Evolutionary conservation across 2,113 vertebrate genomes (phyloP).

Genomic region (Haliaeetus leucogaster): DNA sequence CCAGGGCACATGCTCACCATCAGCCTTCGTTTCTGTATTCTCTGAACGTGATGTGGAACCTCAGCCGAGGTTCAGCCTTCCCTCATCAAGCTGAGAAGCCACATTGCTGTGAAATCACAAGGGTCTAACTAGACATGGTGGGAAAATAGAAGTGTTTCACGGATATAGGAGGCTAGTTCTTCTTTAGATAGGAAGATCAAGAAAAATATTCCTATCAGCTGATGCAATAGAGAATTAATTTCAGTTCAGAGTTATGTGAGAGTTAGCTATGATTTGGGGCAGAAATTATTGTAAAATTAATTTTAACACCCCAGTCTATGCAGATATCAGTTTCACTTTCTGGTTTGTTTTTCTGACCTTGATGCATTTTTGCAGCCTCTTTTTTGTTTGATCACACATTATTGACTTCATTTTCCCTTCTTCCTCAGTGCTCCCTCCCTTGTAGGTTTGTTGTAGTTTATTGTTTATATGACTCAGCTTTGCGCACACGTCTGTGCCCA

Average conservation of each 20-base stretch:
- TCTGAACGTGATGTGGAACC: background rate
- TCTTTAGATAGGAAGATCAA: background rate
- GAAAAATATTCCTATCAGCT: background rate
- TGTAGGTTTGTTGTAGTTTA: background rate
- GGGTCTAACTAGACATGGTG: background rate
- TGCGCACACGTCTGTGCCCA: rapidly evolving
- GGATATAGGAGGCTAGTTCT: background rate
- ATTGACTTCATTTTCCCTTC: background rate
- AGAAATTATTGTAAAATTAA: background rate
- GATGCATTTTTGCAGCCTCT: background rate
- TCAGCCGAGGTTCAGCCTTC: background rate
- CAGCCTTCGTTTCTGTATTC: background rate
- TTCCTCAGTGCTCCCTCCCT: background rate
- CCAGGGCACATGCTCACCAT: background rate
- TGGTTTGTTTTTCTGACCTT: background rate
- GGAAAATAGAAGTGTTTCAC: background rate
- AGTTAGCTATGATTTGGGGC: background rate
- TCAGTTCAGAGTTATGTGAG: background rate
- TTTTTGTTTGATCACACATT: background rate
- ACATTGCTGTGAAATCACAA: background rate
- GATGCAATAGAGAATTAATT: background rate
- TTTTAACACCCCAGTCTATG: background rate
- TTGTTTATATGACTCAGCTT: background rate
- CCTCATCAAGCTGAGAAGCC: background rate
- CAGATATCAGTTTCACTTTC: background rate